These are phyloP conservation scores for Zaprionus kolodkinae DNA, from an alignment of 1,140 invertebrate genomes.

Conservation along the genomic window DNA sequence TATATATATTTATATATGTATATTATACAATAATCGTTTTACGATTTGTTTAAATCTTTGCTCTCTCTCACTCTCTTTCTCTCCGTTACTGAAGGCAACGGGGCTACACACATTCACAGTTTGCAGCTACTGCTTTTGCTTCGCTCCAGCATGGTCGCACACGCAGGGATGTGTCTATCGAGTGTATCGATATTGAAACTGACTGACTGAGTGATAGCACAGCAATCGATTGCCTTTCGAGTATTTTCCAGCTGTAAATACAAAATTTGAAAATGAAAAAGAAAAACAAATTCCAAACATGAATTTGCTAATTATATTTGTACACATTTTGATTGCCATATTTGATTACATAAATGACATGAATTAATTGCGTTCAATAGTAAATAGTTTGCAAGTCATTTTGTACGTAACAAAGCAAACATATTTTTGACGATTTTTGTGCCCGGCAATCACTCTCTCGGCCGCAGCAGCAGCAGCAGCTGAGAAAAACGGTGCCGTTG, in stretches of 20 bases:
- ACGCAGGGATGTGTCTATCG: conserved; percentile 40
- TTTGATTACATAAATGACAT: conserved; percentile 25
- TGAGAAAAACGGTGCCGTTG: conserved; percentile 21
- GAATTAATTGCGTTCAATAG: neutral
- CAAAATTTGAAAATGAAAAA: conserved; percentile 1
- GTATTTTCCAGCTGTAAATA: conserved; percentile 13
- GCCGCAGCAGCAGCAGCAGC: neutral
- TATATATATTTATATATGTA: neutral
- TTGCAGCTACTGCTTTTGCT: conserved; percentile 29
- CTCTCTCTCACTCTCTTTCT: neutral
- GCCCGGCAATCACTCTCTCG: conserved; percentile 22
- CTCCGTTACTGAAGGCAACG: conserved; percentile 1
- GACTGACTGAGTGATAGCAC: neutral
- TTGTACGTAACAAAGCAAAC: conserved; percentile 15
- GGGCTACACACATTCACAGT: conserved; percentile 14
- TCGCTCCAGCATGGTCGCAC: conserved; percentile 35
- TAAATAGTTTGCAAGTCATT: neutral
- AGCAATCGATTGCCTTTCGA: conserved; percentile 29
- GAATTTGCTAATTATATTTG: neutral
- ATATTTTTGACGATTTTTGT: neutral
- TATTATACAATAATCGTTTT: conserved; percentile 30
- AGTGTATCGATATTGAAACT: conserved; percentile 27
- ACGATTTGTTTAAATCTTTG: conserved; percentile 29
- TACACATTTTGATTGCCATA: neutral
- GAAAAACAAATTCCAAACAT: neutral